Percentiles rank a stretch among this genome's conserved stretches.
These are phyloP conservation scores for Pandemis cinnamomeana DNA, from an alignment of 2,888 invertebrate genomes.

Conservation along the genomic window DNA sequence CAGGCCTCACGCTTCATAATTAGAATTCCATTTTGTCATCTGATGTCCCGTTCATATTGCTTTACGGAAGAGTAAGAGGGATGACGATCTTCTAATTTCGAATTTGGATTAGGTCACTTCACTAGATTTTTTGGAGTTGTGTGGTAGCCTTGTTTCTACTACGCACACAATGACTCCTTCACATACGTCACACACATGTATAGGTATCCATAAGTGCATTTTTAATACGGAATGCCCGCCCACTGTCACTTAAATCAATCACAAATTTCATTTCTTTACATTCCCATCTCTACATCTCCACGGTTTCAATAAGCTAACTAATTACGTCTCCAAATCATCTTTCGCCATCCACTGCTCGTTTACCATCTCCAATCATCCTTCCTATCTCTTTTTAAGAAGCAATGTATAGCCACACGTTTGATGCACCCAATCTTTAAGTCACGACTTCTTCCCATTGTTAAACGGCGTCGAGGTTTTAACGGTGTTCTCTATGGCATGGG, in stretches of 20 bases:
- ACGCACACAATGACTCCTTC: too few relatives aligned
- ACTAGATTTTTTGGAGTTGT: too few relatives aligned
- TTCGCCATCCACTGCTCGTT: background rate
- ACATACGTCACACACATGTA: too few relatives aligned
- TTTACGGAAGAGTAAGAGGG: too few relatives aligned
- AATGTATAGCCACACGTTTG: conserved; percentile 3
- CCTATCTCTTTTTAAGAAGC: background rate
- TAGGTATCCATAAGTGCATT: too few relatives aligned
- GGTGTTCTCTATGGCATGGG: conserved; percentile 56
- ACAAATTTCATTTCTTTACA: conserved; percentile 7
- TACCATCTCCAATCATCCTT: background rate
- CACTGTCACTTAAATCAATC: background rate
- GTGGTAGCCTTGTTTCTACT: too few relatives aligned
- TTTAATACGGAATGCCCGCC: too few relatives aligned
- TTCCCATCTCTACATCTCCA: conserved; percentile 18
- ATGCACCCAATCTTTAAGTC: background rate
- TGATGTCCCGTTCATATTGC: too few relatives aligned
- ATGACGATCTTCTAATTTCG: too few relatives aligned
- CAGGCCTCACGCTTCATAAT: too few relatives aligned
- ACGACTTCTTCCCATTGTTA: conserved; percentile 25
- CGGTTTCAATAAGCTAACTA: conserved; percentile 1
- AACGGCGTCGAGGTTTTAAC: conserved; percentile 36
- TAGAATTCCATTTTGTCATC: too few relatives aligned
- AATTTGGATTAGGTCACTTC: too few relatives aligned
- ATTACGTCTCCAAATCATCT: background rate